Conservation (phyloP, 2,113 vertebrate species). For the Opisthocomus hoazin region DNA sequence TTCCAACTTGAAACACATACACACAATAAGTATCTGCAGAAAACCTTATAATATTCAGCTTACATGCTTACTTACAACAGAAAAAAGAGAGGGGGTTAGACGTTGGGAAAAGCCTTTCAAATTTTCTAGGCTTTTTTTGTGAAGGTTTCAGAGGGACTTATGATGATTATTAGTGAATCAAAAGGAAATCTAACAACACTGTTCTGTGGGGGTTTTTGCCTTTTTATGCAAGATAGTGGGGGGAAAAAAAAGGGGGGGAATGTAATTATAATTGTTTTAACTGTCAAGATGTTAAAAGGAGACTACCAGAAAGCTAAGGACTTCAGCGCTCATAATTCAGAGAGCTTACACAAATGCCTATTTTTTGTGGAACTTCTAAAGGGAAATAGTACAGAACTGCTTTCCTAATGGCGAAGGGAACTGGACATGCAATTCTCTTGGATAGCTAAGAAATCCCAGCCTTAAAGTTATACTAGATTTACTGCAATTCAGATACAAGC, state of each 20-base stretch:
- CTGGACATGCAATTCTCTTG: not conserved
- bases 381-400: not conserved
- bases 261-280: not conserved
- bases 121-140: not conserved
- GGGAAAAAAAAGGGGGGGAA: rapidly evolving
- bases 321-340: not conserved
- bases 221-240: not conserved
- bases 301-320: not conserved
- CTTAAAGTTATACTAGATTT: not conserved
- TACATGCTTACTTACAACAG: not conserved
- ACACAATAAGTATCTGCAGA: not conserved
- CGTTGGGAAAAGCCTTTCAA: not conserved
- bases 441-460: not conserved
- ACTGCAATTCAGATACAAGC: not conserved
- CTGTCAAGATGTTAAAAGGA: not conserved
- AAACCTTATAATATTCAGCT: not conserved
- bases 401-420: not conserved
- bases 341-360: not conserved
- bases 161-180: not conserved
- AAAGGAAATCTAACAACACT: not conserved
- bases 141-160: not conserved
- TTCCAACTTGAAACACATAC: constrained; percentile 32
- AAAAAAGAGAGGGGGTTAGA: not conserved
- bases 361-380: not conserved
- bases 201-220: not conserved